Evolutionary conservation across 2,888 invertebrate species (phyloP), one percentile per base, ranked within the genome.

Genomic region (Empis stercorea): DNA sequence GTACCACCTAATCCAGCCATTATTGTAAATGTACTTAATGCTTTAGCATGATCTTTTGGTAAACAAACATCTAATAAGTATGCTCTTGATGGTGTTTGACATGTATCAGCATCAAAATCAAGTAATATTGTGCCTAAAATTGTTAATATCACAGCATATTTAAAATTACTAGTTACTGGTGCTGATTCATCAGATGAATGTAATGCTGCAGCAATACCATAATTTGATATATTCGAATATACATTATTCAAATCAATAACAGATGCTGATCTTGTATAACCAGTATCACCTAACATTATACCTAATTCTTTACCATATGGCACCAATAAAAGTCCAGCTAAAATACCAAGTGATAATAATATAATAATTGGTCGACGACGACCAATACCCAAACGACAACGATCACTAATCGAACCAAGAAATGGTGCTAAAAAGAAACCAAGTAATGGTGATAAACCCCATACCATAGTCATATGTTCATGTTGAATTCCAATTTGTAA

Each of bases 41-140:
- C 80, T 43, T 68, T 66, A 0, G 76, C 70, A 55, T 80, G 79
- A 60, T 80, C 79, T 56, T 75, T 74, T n/a, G 78, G 75, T 44
- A 74, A 60, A 34, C 75, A 74, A 49, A 79, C 73, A 54, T 80
- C 80, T 40, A 80, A 62, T 45, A 80, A 62, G 60, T 78, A 79
- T 9, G 80, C 76, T 51, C 80, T 64, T 2, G 78, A 71, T 1
- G 80, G 80, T 38, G 77, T 77, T 59, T 80, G 80, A 52, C 78
- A 78, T 2, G 78, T 78, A 58, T 80, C 80, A 15, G 79, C 78
- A 62, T 77, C 73, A 55, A 79, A 78, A 57, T 80, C 80, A 50
- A 80, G 56, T 46, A 80, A 55, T 2, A 78, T 74, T 45, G 78
- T 76, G 15, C 79, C 80, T 6, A 79, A 51, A 10, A 80, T 73